A percentile compares a stretch with the other conserved stretches of the same genome.
phyloP scores from a whole-genome alignment of 2,888 invertebrate genomes.

The Hemistola chrysoprasaria region DNA sequence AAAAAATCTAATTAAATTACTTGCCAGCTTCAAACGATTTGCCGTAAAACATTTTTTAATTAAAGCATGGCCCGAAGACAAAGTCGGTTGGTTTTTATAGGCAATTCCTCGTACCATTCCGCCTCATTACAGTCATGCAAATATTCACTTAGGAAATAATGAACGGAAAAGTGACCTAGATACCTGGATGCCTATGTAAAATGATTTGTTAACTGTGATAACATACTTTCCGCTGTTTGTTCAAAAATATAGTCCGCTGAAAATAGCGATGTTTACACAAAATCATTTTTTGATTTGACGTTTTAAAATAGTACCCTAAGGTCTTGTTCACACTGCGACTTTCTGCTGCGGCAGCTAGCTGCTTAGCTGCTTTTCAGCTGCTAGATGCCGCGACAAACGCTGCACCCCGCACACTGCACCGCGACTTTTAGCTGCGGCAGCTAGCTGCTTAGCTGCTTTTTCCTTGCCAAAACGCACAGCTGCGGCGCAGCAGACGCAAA shows the following conservation, averaged over 20 bases:
- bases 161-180: slow-evolving; percentile 54
- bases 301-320: too few species aligned
- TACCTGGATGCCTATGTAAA: slow-evolving; percentile 29
- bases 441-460: too few species aligned
- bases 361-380: too few species aligned
- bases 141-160: slow-evolving; percentile 65
- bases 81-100: slow-evolving; percentile 58
- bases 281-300: too few species aligned
- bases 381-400: too few species aligned
- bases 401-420: too few species aligned
- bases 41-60: slow-evolving; percentile 55
- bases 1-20: slow-evolving; percentile 34
- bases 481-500: too few species aligned
- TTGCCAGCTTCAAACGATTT: slow-evolving; percentile 34
- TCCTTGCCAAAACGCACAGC: too few species aligned
- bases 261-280: too few species aligned
- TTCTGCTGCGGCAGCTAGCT: too few species aligned
- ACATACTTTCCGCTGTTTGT: not conserved
- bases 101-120: slow-evolving; percentile 47
- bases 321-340: too few species aligned
- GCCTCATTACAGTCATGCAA: slow-evolving; percentile 66
- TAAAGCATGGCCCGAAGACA: slow-evolving; percentile 51
- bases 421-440: too few species aligned
- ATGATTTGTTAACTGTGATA: slow-evolving; percentile 14
- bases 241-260: slow-evolving; percentile 1